Evolutionary conservation across 2,113 vertebrate species (phyloP).

Genomic region (Chinchilla lanigera): DNA sequence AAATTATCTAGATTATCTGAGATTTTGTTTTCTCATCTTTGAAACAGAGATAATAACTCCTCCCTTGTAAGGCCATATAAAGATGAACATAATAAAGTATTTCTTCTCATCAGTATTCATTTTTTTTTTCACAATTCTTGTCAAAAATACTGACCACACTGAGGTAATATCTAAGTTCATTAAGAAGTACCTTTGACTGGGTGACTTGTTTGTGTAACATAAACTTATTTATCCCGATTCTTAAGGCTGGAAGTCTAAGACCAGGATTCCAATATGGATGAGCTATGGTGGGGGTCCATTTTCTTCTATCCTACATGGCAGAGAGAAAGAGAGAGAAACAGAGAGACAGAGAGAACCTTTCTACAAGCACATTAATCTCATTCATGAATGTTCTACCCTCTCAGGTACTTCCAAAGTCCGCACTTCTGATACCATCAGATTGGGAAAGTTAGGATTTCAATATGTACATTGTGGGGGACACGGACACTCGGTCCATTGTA

Average conservation of each 20-base stretch:
- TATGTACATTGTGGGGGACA: neutral
- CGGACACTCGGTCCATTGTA: neutral
- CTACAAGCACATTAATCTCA: neutral
- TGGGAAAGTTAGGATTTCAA: neutral
- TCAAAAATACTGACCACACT: neutral
- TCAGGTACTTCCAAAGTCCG: neutral
- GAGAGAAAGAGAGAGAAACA: neutral
- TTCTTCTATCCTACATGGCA: neutral
- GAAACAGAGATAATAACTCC: neutral
- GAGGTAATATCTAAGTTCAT: neutral
- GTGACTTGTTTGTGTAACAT: neutral
- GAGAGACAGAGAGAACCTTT: neutral
- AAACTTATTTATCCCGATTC: neutral
- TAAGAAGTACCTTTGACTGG: neutral
- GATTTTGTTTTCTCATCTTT: conserved; percentile 5
- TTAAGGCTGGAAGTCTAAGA: neutral
- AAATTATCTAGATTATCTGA: neutral
- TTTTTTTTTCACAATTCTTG: neutral
- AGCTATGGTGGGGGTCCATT: neutral
- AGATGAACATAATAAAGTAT: neutral
- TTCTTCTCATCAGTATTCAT: neutral
- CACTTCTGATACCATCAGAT: neutral
- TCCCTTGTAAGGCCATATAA: neutral
- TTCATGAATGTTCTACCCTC: neutral
- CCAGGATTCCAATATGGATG: neutral